Conservation (phyloP, 64 coral and sea anemone species). For the Montipora foliosa region DNA sequence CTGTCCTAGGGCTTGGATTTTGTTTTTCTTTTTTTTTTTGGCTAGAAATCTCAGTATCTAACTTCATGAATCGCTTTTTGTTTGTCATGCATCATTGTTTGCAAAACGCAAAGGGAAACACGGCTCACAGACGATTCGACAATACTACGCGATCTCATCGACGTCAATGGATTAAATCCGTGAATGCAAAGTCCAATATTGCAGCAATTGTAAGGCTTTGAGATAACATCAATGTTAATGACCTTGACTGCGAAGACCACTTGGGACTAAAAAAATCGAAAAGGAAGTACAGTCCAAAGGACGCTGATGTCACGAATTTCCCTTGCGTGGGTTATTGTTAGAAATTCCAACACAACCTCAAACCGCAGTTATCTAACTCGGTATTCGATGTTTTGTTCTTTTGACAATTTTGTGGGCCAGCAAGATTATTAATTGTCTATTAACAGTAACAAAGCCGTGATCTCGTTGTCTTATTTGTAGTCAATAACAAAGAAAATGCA, state of each 20-base stretch:
- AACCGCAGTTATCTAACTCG: background rate
- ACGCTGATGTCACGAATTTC: constrained; percentile 41
- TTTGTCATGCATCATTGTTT: background rate
- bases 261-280: background rate
- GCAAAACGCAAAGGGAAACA: background rate
- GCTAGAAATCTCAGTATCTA: background rate
- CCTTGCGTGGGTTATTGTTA: constrained; percentile 50
- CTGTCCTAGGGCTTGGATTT: background rate
- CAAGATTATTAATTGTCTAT: constrained; percentile 52
- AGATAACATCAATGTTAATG: constrained; percentile 34
- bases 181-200: constrained; percentile 47
- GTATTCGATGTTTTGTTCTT: constrained; percentile 40
- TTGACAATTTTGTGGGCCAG: background rate
- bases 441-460: background rate
- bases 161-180: constrained; percentile 18
- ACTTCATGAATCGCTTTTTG: background rate
- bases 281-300: constrained; percentile 1
- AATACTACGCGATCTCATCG: background rate
- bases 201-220: constrained; percentile 1
- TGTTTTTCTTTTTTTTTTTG: background rate
- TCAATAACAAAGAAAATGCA: constrained; percentile 17
- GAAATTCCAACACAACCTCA: constrained; percentile 38
- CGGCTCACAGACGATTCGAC: background rate
- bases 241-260: constrained; percentile 22
- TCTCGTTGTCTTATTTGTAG: background rate